Base-by-base conservation (phyloP, 2,797 vertebrate species). In the Falco rusticolus region DNA sequence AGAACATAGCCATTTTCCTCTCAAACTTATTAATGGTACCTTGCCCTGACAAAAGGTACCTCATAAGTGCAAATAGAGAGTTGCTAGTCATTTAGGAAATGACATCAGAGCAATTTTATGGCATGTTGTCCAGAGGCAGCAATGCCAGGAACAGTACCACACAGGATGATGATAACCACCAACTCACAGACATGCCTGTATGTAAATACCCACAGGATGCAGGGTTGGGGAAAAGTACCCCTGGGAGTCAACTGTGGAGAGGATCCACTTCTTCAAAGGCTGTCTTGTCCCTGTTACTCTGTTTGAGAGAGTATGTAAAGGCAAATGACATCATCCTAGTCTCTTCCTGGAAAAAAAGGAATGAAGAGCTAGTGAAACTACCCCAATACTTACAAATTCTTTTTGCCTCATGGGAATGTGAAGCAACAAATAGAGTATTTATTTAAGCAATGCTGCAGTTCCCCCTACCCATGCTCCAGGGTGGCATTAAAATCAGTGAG, bases 401-500 rank as follows among this genome's bases (percentile, higher is more conserved):
- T 84, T 96, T 94, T 66, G 47, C n/a, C 64, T 41, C 54, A 63
- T 90, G 65, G 90, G 91, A 96, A 93, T 45, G 5, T 89, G 86
- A 92, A 94, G 77, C 43, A 93, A 87, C 39, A 89, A 71, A 66
- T 63, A 50, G 16, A 79, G 37, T 86, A 86, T 97, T 96, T 97
- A 60, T 91, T 96, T 94, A 89, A 97, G 80, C 31, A 82, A 6
- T 82, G 47, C 59, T 88, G 37, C 47, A 72, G 54, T 91, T 95
- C 65, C 70, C 50, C 50, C 89, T 89, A 59, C 53, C 53, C 65
- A 51, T 81, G 84, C 37, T 96, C 39, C 69, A 94, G 91, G 87
- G 65, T 94, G 53, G 72, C 74, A 94, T 88, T 97, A 94, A 95
- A 75, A 89, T 89, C 48, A 82, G 65, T 70, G 87, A 96, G 81